phyloP scores from a whole-genome alignment of 2,113 vertebrate genomes.

The Pyxicephalus adspersus region DNA sequence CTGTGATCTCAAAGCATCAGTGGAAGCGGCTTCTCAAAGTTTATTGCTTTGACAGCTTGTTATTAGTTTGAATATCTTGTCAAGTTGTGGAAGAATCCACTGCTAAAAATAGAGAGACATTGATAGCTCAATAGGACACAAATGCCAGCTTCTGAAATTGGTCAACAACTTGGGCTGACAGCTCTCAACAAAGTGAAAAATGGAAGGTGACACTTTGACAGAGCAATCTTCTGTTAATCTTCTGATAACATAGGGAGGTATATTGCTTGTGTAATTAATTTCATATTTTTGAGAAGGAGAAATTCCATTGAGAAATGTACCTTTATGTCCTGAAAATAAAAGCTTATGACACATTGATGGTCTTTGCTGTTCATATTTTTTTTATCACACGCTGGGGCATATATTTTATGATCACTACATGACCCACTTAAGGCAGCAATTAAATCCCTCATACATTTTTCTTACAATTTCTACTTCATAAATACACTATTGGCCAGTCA shows the following conservation, averaged over 20 bases:
- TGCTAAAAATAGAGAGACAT: conserved; percentile 61
- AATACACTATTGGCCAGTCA: conserved; percentile 3
- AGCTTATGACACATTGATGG: conserved; percentile 47
- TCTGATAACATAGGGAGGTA: conserved; percentile 49
- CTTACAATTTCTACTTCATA: conserved; percentile 32
- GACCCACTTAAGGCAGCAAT: conserved; percentile 58
- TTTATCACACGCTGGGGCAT: conserved; percentile 60
- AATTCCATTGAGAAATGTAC: conserved; percentile 59
- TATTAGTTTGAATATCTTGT: conserved; percentile 65
- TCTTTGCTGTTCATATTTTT: neutral
- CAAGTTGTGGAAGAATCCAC: conserved; percentile 58
- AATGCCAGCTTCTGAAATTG: conserved; percentile 56
- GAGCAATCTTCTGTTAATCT: conserved; percentile 56
- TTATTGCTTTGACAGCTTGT: conserved; percentile 62
- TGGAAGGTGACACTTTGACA: conserved; percentile 41
- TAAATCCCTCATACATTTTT: conserved; percentile 55
- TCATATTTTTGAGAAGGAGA: conserved; percentile 57
- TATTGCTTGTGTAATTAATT: conserved; percentile 60
- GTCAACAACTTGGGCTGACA: conserved; percentile 52
- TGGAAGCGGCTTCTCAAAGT: conserved; percentile 23
- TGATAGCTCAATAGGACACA: conserved; percentile 57
- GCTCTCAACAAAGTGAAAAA: conserved; percentile 49
- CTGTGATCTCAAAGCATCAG: conserved; percentile 13
- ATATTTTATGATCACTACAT: conserved; percentile 57
- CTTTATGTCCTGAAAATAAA: conserved; percentile 55